Base-by-base conservation (phyloP, 1,140 invertebrate genomes). In the Neelides sp. region DNA sequence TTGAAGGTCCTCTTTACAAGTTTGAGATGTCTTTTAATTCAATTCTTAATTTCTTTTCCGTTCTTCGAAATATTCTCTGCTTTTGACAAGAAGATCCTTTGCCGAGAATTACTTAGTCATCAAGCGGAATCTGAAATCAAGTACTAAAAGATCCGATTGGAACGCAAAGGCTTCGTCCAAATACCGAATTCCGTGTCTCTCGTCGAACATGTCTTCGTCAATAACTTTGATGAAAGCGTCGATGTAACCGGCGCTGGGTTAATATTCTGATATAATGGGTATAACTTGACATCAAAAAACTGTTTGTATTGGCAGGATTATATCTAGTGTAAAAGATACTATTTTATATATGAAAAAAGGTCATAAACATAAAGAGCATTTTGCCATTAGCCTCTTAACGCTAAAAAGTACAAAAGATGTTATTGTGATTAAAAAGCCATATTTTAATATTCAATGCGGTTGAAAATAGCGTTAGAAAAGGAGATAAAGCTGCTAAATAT, bases 191-290 rank as follows among this genome's bases (percentile, higher is more conserved):
- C 95, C 95, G 41, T 90, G 59, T 43, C 76, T 75, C 32, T 84
- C 78, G 5, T 75, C 70, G 37, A 80, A 65, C 4, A 72, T 74
- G 59, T 92, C 83, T 1, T 90, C 90, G 19, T 85, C 74, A 17
- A 78, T 72, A 43, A 54, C 56, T 72, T 97, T 98, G 23, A 98
- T 77, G 67, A 98, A 97, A 4, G 92, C 91, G 69, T 98, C 94
- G 61, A 95, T 92, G 67, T 98, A 94, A 1, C 95, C 95, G 24
- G 98, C 92, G 7, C 92, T 87, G 17, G 95, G 94, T 61, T 98
- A 90, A 67, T 83, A 98, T 63, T 98, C 92, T 0, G 93, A 92
- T 46, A 97, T 81, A 65, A 97, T 98, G 1, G 94, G 91, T 85
- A 80, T 55, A 98, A 72, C 63, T 89, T 90, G 63, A 84, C 83